These are phyloP conservation scores for Sebastes umbrosus DNA, from an alignment of 2,797 vertebrate species.

Conservation along the genomic window DNA sequence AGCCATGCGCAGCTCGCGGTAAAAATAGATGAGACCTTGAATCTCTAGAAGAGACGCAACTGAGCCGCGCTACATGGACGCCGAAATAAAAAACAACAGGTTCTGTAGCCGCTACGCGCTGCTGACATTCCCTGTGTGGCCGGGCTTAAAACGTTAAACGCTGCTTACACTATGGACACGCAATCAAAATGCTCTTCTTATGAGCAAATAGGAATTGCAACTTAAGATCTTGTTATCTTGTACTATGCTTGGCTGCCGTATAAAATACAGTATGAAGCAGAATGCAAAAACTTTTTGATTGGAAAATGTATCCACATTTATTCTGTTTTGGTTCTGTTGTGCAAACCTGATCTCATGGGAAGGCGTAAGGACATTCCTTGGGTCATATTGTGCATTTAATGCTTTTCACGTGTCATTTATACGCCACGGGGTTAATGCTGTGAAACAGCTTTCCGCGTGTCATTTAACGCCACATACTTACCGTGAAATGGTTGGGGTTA, in stretches of 20 bases:
- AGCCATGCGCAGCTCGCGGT: too few species aligned
- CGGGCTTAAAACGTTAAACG: neutral
- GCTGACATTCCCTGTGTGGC: too few species aligned
- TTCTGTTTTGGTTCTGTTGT: neutral
- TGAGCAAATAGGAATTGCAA: neutral
- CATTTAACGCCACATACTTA: too few species aligned
- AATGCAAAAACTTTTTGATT: neutral
- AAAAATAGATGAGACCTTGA: too few species aligned
- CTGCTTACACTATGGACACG: neutral
- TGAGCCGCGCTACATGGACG: too few species aligned
- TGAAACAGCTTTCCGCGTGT: neutral
- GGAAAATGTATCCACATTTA: neutral
- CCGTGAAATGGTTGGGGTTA: neutral
- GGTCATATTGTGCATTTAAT: too few species aligned
- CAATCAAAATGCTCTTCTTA: neutral
- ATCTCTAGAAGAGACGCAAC: too few species aligned
- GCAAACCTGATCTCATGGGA: too few species aligned
- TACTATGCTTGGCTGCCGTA: neutral
- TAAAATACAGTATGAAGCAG: neutral
- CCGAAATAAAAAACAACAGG: too few species aligned
- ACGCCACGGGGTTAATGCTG: neutral
- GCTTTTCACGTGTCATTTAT: too few species aligned
- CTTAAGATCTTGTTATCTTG: neutral
- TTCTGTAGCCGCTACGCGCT: too few species aligned
- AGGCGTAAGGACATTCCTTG: too few species aligned